phyloP scores from a whole-genome alignment of 2,797 vertebrate genomes.

The Cossypha niveicapilla region DNA sequence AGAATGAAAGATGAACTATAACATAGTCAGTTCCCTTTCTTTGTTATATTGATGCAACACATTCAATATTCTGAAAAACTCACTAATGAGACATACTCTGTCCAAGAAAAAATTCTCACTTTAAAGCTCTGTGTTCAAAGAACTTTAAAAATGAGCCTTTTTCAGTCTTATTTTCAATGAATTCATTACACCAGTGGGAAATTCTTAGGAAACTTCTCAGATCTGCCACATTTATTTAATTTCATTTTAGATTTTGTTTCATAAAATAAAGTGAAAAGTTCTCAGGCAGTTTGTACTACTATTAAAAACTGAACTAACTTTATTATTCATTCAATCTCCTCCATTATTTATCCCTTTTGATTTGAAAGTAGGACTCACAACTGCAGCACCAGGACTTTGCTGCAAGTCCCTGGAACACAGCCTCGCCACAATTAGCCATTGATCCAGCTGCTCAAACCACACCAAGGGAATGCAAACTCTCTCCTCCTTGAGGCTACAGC shows the following conservation, averaged over 20 bases:
- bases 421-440: constrained; percentile 46
- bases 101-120: background rate
- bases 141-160: background rate
- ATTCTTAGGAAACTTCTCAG: background rate
- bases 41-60: background rate
- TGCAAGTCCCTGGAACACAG: constrained; percentile 27
- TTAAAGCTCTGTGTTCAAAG: background rate
- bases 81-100: background rate
- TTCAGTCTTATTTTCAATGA: background rate
- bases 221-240: background rate
- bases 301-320: constrained; percentile 36
- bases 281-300: background rate
- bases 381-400: constrained; percentile 6
- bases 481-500: constrained; percentile 57
- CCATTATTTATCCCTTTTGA: constrained; percentile 34
- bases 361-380: constrained; percentile 31
- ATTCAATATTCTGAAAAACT: background rate
- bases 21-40: background rate
- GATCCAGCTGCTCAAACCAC: constrained; percentile 31
- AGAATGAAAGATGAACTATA: background rate
- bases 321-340: constrained; percentile 31
- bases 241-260: background rate
- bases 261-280: background rate
- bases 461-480: constrained; percentile 27
- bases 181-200: background rate